A percentile compares a stretch with the other conserved stretches of the same genome.
Evolutionary conservation across 2,888 invertebrate genomes (phyloP).

Genomic region (Erebia aethiops): DNA sequence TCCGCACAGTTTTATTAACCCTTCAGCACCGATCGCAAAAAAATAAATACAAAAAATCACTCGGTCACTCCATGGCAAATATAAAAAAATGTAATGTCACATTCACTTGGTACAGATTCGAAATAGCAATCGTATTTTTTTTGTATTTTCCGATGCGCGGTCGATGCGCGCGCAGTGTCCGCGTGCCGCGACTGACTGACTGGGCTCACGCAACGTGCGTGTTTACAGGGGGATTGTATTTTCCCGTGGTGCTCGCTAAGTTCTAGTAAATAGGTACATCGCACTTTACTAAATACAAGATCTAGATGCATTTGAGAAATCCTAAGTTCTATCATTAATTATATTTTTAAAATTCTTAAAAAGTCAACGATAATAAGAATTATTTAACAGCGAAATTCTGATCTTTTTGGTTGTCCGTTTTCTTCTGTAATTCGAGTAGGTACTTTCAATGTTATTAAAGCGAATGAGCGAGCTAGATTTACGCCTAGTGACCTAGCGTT

Average conservation of each 20-base stretch:
- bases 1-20: conserved; percentile 38
- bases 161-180: conserved; percentile 58
- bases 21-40: conserved; percentile 29
- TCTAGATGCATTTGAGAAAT: too few species aligned
- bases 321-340: too few species aligned
- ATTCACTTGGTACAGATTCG: conserved; percentile 24
- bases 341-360: too few species aligned
- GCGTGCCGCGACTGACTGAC: conserved; percentile 53
- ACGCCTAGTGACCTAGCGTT: too few species aligned
- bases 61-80: conserved; percentile 40
- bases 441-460: too few species aligned
- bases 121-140: conserved; percentile 43
- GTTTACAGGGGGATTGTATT: conserved; percentile 36
- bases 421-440: too few species aligned
- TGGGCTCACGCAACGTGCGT: conserved; percentile 34
- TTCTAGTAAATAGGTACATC: too few species aligned
- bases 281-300: too few species aligned
- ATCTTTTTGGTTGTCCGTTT: too few species aligned
- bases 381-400: too few species aligned
- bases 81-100: conserved; percentile 38
- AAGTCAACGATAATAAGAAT: too few species aligned
- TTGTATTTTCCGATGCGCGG: conserved; percentile 40
- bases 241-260: conserved; percentile 23
- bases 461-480: too few species aligned
- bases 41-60: conserved; percentile 38